Percentiles rank a stretch among this genome's conserved stretches.
These are phyloP conservation scores for Pyrocoelia pectoralis DNA, from an alignment of 2,888 invertebrate genomes.

Conservation along the genomic window DNA sequence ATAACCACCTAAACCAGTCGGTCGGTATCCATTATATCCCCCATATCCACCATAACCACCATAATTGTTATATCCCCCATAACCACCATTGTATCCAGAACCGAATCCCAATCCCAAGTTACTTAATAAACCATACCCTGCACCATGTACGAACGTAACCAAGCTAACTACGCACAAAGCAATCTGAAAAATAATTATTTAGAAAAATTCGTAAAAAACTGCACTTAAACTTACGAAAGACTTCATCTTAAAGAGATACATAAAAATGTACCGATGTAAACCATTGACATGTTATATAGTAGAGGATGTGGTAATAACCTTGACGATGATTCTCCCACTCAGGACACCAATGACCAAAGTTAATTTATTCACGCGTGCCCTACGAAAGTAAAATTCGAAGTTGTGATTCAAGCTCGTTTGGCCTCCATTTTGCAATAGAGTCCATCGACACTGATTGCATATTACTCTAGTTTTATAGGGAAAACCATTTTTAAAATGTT, in stretches of 20 bases:
- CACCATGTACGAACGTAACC: slow-evolving; percentile 20
- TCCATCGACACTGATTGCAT: slow-evolving; percentile 13
- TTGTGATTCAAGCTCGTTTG: slow-evolving; percentile 15
- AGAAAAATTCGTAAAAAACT: slow-evolving; percentile 5
- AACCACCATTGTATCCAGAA: slow-evolving; percentile 19
- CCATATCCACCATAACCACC: slow-evolving; percentile 16
- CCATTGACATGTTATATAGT: slow-evolving; percentile 23
- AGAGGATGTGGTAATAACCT: slow-evolving; percentile 27
- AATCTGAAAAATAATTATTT: slow-evolving; percentile 30
- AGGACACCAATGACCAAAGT: background rate
- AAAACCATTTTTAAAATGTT: no score
- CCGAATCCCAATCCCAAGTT: slow-evolving; percentile 17
- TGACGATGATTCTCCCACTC: slow-evolving; percentile 27
- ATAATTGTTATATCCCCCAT: slow-evolving; percentile 27
- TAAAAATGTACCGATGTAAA: background rate
- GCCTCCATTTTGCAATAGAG: background rate
- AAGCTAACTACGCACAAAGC: slow-evolving; percentile 18
- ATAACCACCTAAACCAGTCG: background rate
- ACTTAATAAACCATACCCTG: slow-evolving; percentile 16
- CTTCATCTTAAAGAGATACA: slow-evolving; percentile 15
- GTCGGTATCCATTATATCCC: slow-evolving; percentile 6
- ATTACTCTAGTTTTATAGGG: no score
- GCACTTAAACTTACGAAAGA: slow-evolving; percentile 17
- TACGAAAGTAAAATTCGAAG: slow-evolving; percentile 22
- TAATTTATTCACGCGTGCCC: slow-evolving; percentile 17